phyloP scores from a whole-genome alignment of 1,140 invertebrate species.

The Gryllus bimaculatus region DNA sequence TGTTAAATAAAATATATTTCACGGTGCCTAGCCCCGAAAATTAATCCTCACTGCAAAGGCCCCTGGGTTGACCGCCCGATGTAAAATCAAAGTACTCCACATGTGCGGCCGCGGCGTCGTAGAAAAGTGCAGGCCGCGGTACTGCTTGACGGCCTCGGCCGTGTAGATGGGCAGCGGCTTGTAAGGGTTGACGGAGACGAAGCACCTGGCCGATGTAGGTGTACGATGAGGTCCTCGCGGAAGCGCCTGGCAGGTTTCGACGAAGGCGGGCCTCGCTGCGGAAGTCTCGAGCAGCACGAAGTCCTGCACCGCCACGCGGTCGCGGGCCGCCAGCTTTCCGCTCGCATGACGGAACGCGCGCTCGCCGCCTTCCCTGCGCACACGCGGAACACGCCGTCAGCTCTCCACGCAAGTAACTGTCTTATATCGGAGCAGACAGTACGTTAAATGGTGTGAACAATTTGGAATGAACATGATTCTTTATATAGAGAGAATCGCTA shows the following conservation, averaged over 20 bases:
- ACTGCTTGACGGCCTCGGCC: slow-evolving; percentile 62
- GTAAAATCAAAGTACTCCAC: slow-evolving; percentile 50
- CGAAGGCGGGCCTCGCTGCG: slow-evolving; percentile 70
- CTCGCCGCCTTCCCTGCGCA: not conserved
- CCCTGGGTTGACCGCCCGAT: too few species aligned
- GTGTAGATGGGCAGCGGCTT: slow-evolving; percentile 77
- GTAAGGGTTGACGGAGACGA: slow-evolving; percentile 88
- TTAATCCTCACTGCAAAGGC: too few species aligned
- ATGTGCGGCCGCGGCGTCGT: slow-evolving; percentile 85
- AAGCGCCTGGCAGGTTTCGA: slow-evolving; percentile 84
- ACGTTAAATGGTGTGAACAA: too few species aligned
- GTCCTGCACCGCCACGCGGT: slow-evolving; percentile 84
- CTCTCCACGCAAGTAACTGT: not conserved
- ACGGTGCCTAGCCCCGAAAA: too few species aligned
- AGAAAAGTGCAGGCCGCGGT: slow-evolving; percentile 80
- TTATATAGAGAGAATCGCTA: too few species aligned
- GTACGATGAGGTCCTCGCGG: slow-evolving; percentile 80
- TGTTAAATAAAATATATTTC: too few species aligned
- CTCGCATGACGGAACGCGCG: slow-evolving; percentile 53
- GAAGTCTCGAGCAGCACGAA: slow-evolving; percentile 84
- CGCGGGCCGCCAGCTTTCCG: slow-evolving; percentile 65
- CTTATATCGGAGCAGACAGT: not conserved
- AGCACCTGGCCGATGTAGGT: slow-evolving; percentile 88
- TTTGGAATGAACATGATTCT: too few species aligned
- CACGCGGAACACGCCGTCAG: not conserved